Conservation (phyloP, 35 echinoderm and acorn worm genomes). For the Hemicentrotus pulcherrimus region DNA sequence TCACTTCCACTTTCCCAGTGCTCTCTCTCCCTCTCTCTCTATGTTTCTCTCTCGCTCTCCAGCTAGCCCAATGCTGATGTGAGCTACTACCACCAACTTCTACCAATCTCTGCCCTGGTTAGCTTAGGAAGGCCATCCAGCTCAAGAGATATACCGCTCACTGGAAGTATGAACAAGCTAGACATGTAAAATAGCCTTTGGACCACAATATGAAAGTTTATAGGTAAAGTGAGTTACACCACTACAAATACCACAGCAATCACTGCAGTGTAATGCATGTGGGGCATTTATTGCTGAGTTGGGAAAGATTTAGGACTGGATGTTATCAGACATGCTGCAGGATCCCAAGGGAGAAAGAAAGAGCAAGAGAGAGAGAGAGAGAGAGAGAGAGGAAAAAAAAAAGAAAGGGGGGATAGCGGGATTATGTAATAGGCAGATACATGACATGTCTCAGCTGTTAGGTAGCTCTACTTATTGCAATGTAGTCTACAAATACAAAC, state of each 20-base stretch:
- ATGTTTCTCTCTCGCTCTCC: background rate
- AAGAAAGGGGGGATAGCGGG: background rate
- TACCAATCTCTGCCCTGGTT: background rate
- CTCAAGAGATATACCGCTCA: background rate
- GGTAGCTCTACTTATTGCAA: background rate
- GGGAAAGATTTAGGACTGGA: background rate
- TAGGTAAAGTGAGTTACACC: background rate
- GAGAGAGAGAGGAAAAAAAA: no score
- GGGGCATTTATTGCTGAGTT: background rate
- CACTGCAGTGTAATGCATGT: background rate
- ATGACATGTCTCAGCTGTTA: slow-evolving; percentile 27
- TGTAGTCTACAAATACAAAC: background rate
- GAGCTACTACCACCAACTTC: background rate
- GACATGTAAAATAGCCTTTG: background rate
- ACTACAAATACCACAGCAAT: background rate
- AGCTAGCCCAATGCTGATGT: background rate
- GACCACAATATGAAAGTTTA: background rate
- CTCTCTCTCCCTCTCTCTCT: background rate
- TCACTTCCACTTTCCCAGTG: slow-evolving; percentile 8
- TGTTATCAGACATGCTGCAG: background rate
- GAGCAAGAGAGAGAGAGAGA: no score
- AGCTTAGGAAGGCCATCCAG: background rate
- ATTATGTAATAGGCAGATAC: slow-evolving; percentile 7
- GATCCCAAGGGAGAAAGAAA: no score
- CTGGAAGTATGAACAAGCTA: background rate